Evolutionary conservation across 2,888 invertebrate species (phyloP).

Genomic region (Aphidius colemani): DNA sequence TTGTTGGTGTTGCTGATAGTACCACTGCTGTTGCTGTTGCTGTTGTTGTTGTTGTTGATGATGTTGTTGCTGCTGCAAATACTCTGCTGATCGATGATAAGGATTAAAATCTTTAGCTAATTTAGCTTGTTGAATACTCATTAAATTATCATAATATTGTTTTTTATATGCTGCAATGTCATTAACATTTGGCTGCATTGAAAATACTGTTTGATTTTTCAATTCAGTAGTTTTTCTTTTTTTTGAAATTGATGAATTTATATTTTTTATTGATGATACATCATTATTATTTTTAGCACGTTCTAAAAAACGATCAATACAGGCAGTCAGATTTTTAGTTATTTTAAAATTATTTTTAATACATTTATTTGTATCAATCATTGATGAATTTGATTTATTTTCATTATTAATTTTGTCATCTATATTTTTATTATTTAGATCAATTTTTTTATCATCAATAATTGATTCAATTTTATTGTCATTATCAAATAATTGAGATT

Average conservation of each 20-base stretch:
- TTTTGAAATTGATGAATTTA: constrained; percentile 9
- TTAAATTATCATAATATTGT: constrained; percentile 46
- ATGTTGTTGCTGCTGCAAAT: too few species aligned
- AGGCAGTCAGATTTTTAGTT: constrained; percentile 37
- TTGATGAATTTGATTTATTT: constrained; percentile 16
- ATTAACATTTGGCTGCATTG: constrained; percentile 32
- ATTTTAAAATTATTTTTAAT: constrained; percentile 31
- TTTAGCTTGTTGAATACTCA: constrained; percentile 42
- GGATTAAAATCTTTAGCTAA: constrained; percentile 38
- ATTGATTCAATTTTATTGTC: neutral
- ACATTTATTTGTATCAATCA: constrained; percentile 34
- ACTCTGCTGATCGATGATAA: constrained; percentile 26
- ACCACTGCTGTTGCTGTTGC: constrained; percentile 35
- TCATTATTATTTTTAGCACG: constrained; percentile 33
- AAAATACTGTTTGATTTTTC: constrained; percentile 7
- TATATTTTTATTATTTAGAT: neutral
- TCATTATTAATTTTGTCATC: constrained; percentile 42
- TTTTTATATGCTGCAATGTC: constrained; percentile 44
- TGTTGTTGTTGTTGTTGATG: constrained; percentile 36
- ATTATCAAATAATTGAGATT: neutral
- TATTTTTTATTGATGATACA: neutral
- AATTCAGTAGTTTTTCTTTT: neutral
- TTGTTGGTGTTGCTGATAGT: constrained; percentile 31
- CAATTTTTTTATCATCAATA: neutral
- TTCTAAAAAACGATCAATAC: constrained; percentile 41